Base-by-base conservation (phyloP, 2,797 vertebrate species). In the Sciurus vulgaris region DNA sequence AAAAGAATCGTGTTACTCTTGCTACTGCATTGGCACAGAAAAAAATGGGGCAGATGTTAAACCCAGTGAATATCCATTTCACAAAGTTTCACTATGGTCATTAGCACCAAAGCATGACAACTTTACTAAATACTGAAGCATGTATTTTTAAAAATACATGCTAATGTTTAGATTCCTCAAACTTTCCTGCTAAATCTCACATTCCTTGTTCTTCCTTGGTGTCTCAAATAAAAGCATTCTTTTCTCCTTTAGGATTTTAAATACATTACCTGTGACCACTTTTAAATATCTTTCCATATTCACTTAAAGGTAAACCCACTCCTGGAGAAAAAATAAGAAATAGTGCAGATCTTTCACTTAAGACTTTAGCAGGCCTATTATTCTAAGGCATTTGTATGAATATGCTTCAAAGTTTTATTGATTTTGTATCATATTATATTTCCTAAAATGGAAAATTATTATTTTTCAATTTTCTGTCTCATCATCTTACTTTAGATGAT, bases 401-500 rank as follows among this genome's bases (percentile, higher is more conserved):
- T 91, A 90, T 51, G 5, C 17, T 97, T 97, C 76, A 92, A 10
- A 81, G 69, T 95, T 59, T 85, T 97, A 97, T 79, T 2, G 56
- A 96, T 93, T 97, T 97, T 96, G 12, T 97, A 61, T 96, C 59
- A 91, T 59, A 56, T 28, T 73, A 15, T 2, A 90, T 90, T 97
- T 98, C 61, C 67, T 95, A 97, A 97, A 97, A 92, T 89, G 83
- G 47, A 97, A 93, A 98, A 97, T 79, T n/a, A 83, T 56, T 41
- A 65, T 95, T 97, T 91, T 97, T 92, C 81, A 9, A 56, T 96
- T 94, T 96, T 95, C 70, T 72, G 65, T 96, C 65, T 93, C 18
- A 7, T 92, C 30, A 82, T 38, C 56, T 97, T 96, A 18, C 96
- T 93, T 85, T 93, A 82, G 81, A 17, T 92, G 82, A 74, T 63